Conservation (phyloP, 2,113 vertebrate species). For the Cichladusa arquata region DNA sequence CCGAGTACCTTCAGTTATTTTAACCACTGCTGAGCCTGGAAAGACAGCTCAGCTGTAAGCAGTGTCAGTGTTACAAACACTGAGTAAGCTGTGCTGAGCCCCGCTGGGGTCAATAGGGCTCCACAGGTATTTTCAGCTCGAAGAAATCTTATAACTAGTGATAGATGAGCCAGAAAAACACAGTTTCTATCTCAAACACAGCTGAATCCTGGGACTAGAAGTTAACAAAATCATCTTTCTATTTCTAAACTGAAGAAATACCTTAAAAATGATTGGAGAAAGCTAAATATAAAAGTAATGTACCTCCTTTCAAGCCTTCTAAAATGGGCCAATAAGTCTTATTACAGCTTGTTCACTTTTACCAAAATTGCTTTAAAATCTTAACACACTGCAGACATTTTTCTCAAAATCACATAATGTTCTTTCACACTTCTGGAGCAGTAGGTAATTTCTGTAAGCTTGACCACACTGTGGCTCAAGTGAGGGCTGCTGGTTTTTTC, state of each 20-base stretch:
- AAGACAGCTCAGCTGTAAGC: neutral
- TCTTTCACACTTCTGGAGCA: neutral
- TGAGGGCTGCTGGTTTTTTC: neutral
- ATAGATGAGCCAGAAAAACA: neutral
- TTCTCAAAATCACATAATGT: neutral
- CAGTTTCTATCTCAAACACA: neutral
- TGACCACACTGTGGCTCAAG: neutral
- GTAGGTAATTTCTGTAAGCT: neutral
- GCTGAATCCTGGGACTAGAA: neutral
- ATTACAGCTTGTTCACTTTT: neutral
- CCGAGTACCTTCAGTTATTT: neutral
- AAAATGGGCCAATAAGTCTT: neutral
- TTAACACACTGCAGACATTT: neutral
- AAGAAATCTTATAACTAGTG: neutral
- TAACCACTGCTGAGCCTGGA: neutral
- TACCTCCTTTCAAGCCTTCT: neutral
- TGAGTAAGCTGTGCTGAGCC: neutral
- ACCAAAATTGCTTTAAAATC: neutral
- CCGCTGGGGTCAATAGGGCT: neutral
- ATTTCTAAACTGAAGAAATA: neutral
- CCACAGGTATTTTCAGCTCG: neutral
- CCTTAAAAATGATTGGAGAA: neutral
- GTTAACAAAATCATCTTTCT: neutral
- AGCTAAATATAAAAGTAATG: neutral
- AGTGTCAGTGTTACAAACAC: neutral